Base-by-base conservation (phyloP, 2,113 vertebrate genomes). In the Hippocampus mohnikei region DNA sequence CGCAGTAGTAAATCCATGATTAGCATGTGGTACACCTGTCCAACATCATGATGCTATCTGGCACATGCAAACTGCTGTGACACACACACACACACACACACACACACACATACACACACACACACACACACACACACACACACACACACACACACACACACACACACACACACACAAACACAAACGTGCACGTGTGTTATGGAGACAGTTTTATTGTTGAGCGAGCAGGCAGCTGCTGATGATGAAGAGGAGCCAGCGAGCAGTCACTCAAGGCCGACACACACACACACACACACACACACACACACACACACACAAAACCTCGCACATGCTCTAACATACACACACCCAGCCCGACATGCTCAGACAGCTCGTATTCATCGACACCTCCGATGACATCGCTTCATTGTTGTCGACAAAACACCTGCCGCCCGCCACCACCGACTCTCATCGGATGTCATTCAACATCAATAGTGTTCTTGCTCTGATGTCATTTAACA, bases 181-280 rank as follows among this genome's bases (percentile, higher is more conserved):
- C 76, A 27, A 70, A 52, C 16, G 29, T 64, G 58, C 18, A 12
- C 16, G 65, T 67, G 6, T 58, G 59, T 68, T 44, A 3, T 75
- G 67, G 87, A 88, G 84, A 87, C 88, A 83, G 77, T 90, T 91
- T 88, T 88, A 88, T 91, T 89, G 89, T 88, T 78, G 75, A 60
- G 85, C 76, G 77, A 73, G 74, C 80, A 76, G 83, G 82, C 85
- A 81, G 85, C 88, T 89, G 89, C 87, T 84, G 85, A 82, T 91
- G 89, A 90, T 90, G 86, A 89, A 91, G 87, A 85, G 85, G 81
- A 89, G 89, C 86, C 87, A 90, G 88, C 79, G 65, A 74, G 78
- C 88, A 81, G 90, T 91, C 33, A 63, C 61, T 40, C 88, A 90
- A 88, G 86, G 85, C 89, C 91, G 89, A 91, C 88, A 88, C 87